Percentiles rank a stretch among this genome's conserved stretches.
These are phyloP conservation scores for Discoglossus pictus DNA, from an alignment of 2,797 vertebrate species.

Conservation along the genomic window DNA sequence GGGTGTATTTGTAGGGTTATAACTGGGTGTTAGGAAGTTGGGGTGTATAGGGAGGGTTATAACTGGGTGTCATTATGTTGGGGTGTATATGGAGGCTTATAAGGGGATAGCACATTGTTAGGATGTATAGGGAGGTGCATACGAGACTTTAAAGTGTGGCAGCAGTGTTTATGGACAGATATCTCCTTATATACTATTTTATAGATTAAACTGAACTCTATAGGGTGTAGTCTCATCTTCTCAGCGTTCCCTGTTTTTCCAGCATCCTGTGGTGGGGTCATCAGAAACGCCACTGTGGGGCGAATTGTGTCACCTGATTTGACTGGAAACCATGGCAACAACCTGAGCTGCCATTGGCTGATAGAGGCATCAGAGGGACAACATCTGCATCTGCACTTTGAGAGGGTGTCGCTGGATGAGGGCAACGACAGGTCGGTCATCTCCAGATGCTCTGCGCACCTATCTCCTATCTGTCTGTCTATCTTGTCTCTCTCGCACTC, in stretches of 20 bases:
- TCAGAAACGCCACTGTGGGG: conserved; percentile 86
- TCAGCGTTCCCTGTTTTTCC: conserved; percentile 52
- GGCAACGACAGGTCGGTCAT: conserved; percentile 83
- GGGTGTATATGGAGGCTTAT: background rate
- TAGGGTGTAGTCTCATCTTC: background rate
- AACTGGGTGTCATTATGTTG: too few relatives aligned
- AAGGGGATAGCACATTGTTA: background rate
- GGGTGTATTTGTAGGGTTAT: background rate
- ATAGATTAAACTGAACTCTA: too few relatives aligned
- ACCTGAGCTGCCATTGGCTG: conserved; percentile 90
- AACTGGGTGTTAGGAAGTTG: background rate
- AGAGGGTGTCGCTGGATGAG: conserved; percentile 87
- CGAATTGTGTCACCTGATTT: conserved; percentile 84
- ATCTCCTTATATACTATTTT: too few relatives aligned
- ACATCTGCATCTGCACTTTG: conserved; percentile 87
- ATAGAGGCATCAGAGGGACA: conserved; percentile 88
- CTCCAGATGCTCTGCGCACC: background rate
- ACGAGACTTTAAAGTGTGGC: too few relatives aligned
- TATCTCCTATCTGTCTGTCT: background rate
- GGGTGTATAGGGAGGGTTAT: background rate
- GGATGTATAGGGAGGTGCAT: background rate
- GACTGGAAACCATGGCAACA: conserved; percentile 78
- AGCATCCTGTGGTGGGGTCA: conserved; percentile 86
- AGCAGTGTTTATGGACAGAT: too few relatives aligned
- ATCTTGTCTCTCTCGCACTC: background rate